Evolutionary conservation across 2,888 invertebrate species (phyloP), one percentile per base, ranked within the genome.

Genomic region (Pterobdella sp.): DNA sequence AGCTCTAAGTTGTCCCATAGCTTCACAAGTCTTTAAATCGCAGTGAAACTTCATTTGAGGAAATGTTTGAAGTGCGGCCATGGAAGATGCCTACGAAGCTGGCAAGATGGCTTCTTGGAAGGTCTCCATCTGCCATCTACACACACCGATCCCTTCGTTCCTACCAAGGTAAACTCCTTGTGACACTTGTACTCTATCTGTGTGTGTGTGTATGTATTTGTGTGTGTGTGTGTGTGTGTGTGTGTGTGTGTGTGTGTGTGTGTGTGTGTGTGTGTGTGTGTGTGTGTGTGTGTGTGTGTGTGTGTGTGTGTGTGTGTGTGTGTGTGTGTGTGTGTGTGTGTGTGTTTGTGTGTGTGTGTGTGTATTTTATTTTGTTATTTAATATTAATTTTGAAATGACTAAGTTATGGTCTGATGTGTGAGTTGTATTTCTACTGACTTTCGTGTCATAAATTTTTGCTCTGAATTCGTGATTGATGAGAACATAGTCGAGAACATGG

Each of bases 111-210:
- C 63, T 72, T 74, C 37, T 92, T 89, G 77, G 88, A 87, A 0
- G 96, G 96, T 76, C 93, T 91, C 96, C 96, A 96, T 75, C 89
- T 88, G 0, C 95, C 95, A 7, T 93, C 92, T 34, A 96, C 89
- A 79, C 96, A 96, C 0, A 95, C 96, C 0, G 96, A 94, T 78
- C 88, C 89, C 36, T 31, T 63, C 10, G 72, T 68, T 18, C 75
- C 83, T n/a, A 81, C 79, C 67, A 82, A 74, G 68, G 78, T 79
- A 72, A 79, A 81, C 18, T 81, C 82, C 74, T 82, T 81, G 66
- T 80, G 73, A 76, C 84, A 84, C 34, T 79, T 78, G 77, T 82
- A 84, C 70, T 80, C 78, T n/a, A 79, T 77, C 73, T 76, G 77
- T 64, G 79, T 78, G 35, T 81, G 80, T n/a, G 36, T 52, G 2